Evolutionary conservation across 2,888 invertebrate genomes (phyloP), one percentile per base, ranked within the genome.

Genomic region (Hecatera dysodea): DNA sequence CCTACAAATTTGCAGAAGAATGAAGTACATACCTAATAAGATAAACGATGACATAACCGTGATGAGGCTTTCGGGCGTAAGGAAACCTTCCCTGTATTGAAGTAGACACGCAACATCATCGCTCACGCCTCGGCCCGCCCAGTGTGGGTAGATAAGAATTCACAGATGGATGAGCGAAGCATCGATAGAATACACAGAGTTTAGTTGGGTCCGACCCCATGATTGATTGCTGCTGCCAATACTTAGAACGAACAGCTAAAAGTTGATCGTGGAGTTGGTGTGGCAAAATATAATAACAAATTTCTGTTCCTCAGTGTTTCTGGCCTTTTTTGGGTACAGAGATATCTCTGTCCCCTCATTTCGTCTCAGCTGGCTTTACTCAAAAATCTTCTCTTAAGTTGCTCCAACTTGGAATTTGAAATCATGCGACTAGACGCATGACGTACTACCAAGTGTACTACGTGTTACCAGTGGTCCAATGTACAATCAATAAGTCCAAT

Each of bases 101-200:
- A 86, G 88, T 87, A 90, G 86, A 90, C 90, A 90, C 90, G 92
- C 93, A 88, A 88, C 90, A 91, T 94, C 93, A 94, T 94, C 92
- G 90, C 90, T 93, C 93, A 94, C 89, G 90, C 89, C 89, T 90
- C 85, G 83, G 87, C 86, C 87, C 89, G 89, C 87, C 88, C 89
- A 88, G 89, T 89, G 89, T 87, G 90, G 90, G 86, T 86, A 92
- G 93, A 93, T 94, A 93, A 93, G 92, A 93, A 93, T 94, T 93
- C 93, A 92, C 93, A 93, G 93, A 92, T 90, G 92, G 92, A 92
- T 91, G 91, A 91, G 91, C 83, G 86, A 86, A 85, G 90, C 90
- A 91, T 90, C 91, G 91, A 93, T 93, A 93, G 93, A 94, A 95
- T 94, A 92, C 91, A 90, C 90, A 90, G 90, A 90, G 89, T 90